Percentiles rank a stretch among this genome's conserved stretches.
These are phyloP conservation scores for Coenonympha glycerion DNA, from an alignment of 2,888 invertebrate species.

Conservation along the genomic window DNA sequence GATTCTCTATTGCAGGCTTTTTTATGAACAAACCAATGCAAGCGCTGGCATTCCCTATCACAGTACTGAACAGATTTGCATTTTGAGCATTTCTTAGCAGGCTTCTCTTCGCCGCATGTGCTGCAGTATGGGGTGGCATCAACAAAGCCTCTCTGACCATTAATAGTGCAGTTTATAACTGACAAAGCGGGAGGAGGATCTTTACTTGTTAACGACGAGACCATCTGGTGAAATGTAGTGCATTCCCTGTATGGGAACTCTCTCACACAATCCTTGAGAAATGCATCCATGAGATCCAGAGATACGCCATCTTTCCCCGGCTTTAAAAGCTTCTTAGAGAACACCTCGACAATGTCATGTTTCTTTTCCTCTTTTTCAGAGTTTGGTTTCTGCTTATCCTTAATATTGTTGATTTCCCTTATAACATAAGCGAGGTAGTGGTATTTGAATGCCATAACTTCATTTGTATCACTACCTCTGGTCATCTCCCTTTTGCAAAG, in stretches of 20 bases:
- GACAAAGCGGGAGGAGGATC: conserved; percentile 82
- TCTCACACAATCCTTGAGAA: conserved; percentile 89
- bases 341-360: conserved; percentile 82
- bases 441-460: conserved; percentile 92
- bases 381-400: conserved; percentile 79
- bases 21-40: conserved; percentile 95
- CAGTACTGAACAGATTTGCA: conserved; percentile 97
- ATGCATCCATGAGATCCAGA: conserved; percentile 80
- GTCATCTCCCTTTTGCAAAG: conserved; percentile 93
- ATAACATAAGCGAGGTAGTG: conserved; percentile 87
- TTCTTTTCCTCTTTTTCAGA: conserved; percentile 70
- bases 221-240: conserved; percentile 90
- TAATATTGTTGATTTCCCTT: conserved; percentile 81
- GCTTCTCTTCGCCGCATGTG: conserved; percentile 91
- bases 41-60: conserved; percentile 93
- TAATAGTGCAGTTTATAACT: conserved; percentile 87
- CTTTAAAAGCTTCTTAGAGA: conserved; percentile 85
- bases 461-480: conserved; percentile 86
- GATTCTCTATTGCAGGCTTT: conserved; percentile 84
- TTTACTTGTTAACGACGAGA: conserved; percentile 83
- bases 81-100: conserved; percentile 94
- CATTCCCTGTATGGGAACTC: conserved; percentile 95
- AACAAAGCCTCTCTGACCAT: conserved; percentile 89
- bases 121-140: conserved; percentile 82
- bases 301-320: conserved; percentile 81